These are phyloP conservation scores for Hirtodrosophila histrioides DNA, from an alignment of 2,888 invertebrate genomes.

Conservation along the genomic window DNA sequence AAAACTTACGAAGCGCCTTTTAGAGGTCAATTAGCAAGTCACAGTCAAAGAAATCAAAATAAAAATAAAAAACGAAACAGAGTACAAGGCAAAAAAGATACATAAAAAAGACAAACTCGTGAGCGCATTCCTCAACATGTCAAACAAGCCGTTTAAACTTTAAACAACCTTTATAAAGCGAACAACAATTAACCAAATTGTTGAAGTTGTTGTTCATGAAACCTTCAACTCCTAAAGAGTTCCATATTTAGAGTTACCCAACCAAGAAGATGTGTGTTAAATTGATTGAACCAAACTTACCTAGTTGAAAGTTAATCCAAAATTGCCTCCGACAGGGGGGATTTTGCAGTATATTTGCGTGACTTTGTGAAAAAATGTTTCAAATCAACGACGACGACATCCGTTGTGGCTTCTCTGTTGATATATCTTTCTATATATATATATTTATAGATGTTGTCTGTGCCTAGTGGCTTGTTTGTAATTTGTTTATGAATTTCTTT, in stretches of 20 bases:
- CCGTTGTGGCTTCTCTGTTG: constrained; percentile 23
- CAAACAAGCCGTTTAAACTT: constrained; percentile 49
- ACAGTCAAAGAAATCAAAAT: constrained; percentile 17
- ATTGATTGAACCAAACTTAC: constrained; percentile 49
- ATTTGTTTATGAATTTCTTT: constrained; percentile 53
- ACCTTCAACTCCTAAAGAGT: constrained; percentile 23
- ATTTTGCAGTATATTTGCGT: neutral
- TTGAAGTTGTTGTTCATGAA: constrained; percentile 38
- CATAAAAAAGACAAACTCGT: constrained; percentile 20
- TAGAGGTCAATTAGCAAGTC: constrained; percentile 74
- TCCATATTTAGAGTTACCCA: constrained; percentile 2
- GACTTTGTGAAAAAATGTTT: neutral
- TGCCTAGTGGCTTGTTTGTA: constrained; percentile 21
- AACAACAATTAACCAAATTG: constrained; percentile 22
- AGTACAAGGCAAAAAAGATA: constrained; percentile 36
- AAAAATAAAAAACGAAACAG: constrained; percentile 26
- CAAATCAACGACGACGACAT: constrained; percentile 36
- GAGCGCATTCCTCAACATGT: constrained; percentile 51
- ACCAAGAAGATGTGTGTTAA: neutral
- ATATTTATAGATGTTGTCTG: constrained; percentile 10
- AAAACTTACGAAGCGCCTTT: constrained; percentile 48
- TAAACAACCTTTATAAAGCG: constrained; percentile 28
- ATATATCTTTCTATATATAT: constrained; percentile 13
- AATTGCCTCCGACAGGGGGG: constrained; percentile 3
- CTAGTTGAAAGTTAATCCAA: constrained; percentile 51